Base-by-base conservation (phyloP, 2,113 vertebrate genomes). In the Physeter macrocephalus region DNA sequence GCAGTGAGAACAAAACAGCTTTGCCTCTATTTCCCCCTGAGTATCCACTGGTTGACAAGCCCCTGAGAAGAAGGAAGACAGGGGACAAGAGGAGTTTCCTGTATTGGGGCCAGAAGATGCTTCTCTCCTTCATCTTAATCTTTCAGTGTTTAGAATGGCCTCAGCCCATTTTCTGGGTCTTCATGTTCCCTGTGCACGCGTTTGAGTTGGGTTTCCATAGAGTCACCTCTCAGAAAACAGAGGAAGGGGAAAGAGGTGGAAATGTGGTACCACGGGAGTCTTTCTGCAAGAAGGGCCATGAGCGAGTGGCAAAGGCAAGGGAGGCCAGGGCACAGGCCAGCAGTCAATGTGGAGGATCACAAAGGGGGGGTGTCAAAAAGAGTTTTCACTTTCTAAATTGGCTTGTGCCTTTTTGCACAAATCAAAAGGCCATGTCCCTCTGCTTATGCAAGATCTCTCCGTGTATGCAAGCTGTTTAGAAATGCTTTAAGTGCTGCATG, bases 341-440 rank as follows among this genome's bases (percentile, higher is more conserved):
- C 21, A 36, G 34, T 14, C 7, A 67, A 27, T 4, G 39, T 15
- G 62, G 23, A 39, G 21, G 29, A 25, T 77, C 43, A 2, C 6
- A 12, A 43, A 23, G 29, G 0, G 0, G 0, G 41, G 13, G n/a
- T 0, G 6, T 85, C 74, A 1, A 57, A 29, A 69, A 36, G 61
- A 6, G 21, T 75, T 89, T 25, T 93, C 83, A 4, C 46, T 91
- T 21, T 93, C 82, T 57, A 13, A 39, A 20, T 6, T 15, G 41
- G 31, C 46, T 34, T 36, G 27, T 27, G 13, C 83, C 86, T 39
- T n/a, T 18, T 12, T 41, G 41, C 75, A 75, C 14, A 41, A 80
- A 67, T 57, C 43, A 13, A 9, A 52, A 94, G 29, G 59, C 29
- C 29, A 2, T 27, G 54, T 52, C 31, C 43, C 17, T 7, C 43